phyloP scores from a whole-genome alignment of 2,113 vertebrate genomes.

The Catharus fuscescens region DNA sequence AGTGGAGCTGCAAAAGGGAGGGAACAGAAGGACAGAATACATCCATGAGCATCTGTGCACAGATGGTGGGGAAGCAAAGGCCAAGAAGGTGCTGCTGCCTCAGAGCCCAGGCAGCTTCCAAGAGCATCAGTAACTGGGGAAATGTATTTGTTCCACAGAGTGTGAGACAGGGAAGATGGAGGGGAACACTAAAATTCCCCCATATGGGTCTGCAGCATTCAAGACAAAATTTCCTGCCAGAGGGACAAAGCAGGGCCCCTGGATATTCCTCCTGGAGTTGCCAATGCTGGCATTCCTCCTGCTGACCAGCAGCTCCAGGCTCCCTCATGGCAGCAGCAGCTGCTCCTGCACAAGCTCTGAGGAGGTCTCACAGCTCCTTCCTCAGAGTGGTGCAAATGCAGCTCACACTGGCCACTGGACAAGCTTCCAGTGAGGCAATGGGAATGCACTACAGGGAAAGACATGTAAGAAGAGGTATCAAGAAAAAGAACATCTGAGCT shows the following conservation, averaged over 20 bases:
- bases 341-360: neutral
- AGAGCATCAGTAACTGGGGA: neutral
- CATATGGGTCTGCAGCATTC: neutral
- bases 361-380: neutral
- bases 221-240: neutral
- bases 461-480: constrained; percentile 11
- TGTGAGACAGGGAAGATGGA: neutral
- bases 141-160: neutral
- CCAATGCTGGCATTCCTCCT: rapidly evolving
- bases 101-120: neutral
- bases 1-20: neutral
- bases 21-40: neutral
- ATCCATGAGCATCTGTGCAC: neutral
- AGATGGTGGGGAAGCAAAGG: neutral
- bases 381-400: neutral
- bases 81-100: neutral
- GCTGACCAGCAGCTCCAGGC: neutral
- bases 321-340: neutral
- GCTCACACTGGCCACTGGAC: neutral
- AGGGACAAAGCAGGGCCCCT: neutral
- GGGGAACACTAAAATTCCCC: neutral
- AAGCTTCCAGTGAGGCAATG: neutral
- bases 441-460: neutral
- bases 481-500: neutral
- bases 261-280: neutral